Evolutionary conservation across 2,797 vertebrate genomes (phyloP).

Genomic region (Mastacembelus armatus): DNA sequence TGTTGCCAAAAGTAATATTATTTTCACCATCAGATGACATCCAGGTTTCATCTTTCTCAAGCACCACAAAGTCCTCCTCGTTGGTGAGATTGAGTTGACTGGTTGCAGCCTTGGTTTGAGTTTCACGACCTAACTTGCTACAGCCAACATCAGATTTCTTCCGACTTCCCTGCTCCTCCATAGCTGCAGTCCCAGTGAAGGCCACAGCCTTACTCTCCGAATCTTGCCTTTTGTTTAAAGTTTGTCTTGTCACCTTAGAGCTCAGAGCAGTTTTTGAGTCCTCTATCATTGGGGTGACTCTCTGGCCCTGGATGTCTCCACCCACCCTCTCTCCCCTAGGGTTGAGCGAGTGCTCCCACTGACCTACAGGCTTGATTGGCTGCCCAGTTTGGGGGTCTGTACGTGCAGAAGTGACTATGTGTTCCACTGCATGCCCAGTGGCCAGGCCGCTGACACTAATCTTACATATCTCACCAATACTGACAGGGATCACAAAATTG

Average conservation of each 20-base stretch:
- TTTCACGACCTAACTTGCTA: conserved; percentile 11
- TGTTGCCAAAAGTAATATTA: neutral
- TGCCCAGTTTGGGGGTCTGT: conserved; percentile 69
- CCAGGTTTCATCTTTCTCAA: conserved; percentile 64
- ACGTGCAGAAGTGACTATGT: conserved; percentile 53
- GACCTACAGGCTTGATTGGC: conserved; percentile 68
- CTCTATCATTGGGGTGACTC: conserved; percentile 47
- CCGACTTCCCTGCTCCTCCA: conserved; percentile 61
- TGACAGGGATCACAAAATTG: conserved; percentile 25
- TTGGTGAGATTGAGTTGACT: conserved; percentile 36
- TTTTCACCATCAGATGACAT: conserved; percentile 40
- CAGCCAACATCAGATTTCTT: conserved; percentile 30
- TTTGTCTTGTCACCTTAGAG: conserved; percentile 43
- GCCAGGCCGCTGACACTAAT: conserved; percentile 31
- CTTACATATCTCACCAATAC: conserved; percentile 44
- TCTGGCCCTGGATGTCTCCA: conserved; percentile 53
- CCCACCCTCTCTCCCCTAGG: conserved; percentile 51
- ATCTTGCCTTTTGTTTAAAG: conserved; percentile 34
- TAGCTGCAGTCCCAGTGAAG: conserved; percentile 48
- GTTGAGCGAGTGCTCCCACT: conserved; percentile 49
- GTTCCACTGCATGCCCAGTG: conserved; percentile 41
- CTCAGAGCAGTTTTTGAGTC: conserved; percentile 64
- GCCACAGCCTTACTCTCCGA: conserved; percentile 28
- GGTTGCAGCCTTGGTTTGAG: conserved; percentile 21
- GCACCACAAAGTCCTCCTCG: conserved; percentile 72